A percentile compares a stretch with the other conserved stretches of the same genome.
phyloP scores from a whole-genome alignment of 2,888 invertebrate genomes.

The Agrotis clavis region DNA sequence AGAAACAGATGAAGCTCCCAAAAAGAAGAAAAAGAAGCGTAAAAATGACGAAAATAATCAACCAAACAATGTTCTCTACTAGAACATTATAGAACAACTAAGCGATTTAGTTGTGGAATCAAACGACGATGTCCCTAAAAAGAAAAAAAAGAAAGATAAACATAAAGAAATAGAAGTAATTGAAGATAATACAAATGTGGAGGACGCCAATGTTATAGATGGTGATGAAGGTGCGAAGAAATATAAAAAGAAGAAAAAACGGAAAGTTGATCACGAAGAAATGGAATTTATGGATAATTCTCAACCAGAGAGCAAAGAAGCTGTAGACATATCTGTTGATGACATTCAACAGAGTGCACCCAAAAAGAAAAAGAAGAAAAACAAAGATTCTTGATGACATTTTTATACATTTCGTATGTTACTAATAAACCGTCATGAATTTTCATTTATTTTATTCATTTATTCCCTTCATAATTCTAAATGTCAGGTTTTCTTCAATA shows the following conservation, averaged over 20 bases:
- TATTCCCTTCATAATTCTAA: neutral
- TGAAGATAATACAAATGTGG: slow-evolving; percentile 22
- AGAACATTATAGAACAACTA: slow-evolving; percentile 45
- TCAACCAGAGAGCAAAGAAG: slow-evolving; percentile 6
- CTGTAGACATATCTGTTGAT: neutral
- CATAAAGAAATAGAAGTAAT: slow-evolving; percentile 41
- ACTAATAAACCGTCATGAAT: slow-evolving; percentile 19
- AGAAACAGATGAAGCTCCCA: slow-evolving; percentile 29
- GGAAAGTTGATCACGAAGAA: slow-evolving; percentile 52
- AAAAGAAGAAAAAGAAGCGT: slow-evolving; percentile 69
- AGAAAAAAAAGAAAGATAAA: slow-evolving; percentile 72
- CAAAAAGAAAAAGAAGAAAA: slow-evolving; percentile 63
- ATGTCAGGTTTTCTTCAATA: neutral
- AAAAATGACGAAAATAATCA: slow-evolving; percentile 55
- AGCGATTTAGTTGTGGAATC: slow-evolving; percentile 45
- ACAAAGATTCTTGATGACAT: slow-evolving; percentile 33
- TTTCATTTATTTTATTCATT: neutral
- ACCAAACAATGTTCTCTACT: too few species aligned
- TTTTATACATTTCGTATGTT: slow-evolving; percentile 16
- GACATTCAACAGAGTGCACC: slow-evolving; percentile 17
- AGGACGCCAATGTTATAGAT: slow-evolving; percentile 1
- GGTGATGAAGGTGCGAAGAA: slow-evolving; percentile 13
- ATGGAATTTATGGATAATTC: slow-evolving; percentile 16
- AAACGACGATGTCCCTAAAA: slow-evolving; percentile 58
- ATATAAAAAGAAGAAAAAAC: slow-evolving; percentile 69